Evolutionary conservation across 2,888 invertebrate species (phyloP), one percentile per base, ranked within the genome.

Genomic region (Meloe dianella): DNA sequence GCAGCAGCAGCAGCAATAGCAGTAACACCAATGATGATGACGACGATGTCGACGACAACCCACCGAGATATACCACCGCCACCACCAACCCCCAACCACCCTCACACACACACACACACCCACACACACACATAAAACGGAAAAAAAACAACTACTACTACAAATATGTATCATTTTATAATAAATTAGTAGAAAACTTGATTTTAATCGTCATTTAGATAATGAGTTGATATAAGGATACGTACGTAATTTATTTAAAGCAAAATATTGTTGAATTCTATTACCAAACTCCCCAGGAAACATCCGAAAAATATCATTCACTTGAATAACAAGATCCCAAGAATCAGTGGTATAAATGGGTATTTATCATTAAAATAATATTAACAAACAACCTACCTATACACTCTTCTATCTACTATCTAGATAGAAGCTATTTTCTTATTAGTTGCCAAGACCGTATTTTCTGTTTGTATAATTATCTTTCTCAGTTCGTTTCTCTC

Each of bases 401-500:
- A 10, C 14, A 35, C 12, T 7, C 12, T 3, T 12, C 32, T 32
- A 12, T 12, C 32, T 32, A 32, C 32, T n/a, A n/a, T n/a, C n/a
- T n/a, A n/a, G n/a, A n/a, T n/a, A n/a, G n/a, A n/a, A n/a, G 32
- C 12, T 41, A 47, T 20, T 20, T 47, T 72, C 74, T 74, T 73
- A 71, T 73, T 71, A 73, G 70, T 71, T 70, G 69, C 71, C 73
- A 69, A 74, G 76, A 79, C 78, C 81, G 80, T 81, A 81, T 81
- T 81, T 81, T 78, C 81, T 74, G 76, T 79, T 77, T 41, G 80
- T 82, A n/a, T n/a, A 82, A 82, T 82, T 82, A 82, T 82, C 82
- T 82, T 81, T 81, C 80, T 78, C 80, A 78, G 80, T 81, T 82
- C 82, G 82, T 82, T 82, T 82, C 80, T 78, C 80, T 80, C 82